phyloP scores from a whole-genome alignment of 2,797 vertebrate genomes.

The Neomorphus geoffroyi region DNA sequence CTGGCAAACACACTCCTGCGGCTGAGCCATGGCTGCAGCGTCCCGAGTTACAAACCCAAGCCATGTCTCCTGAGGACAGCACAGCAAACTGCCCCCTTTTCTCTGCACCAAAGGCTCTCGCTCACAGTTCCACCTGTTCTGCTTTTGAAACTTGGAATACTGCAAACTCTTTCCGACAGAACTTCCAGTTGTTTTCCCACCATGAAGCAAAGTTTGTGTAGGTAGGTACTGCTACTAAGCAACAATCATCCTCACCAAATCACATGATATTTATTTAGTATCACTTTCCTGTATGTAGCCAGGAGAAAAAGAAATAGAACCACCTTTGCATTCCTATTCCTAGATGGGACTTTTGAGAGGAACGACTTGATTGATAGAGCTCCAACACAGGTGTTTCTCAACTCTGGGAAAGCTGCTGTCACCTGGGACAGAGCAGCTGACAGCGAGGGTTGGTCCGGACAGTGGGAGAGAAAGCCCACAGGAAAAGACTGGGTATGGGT shows the following conservation, averaged over 20 bases:
- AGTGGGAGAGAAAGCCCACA: not conserved
- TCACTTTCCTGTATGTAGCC: not conserved
- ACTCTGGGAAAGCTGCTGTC: not conserved
- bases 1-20: accelerated
- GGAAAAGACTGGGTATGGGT: not conserved
- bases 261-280: not conserved
- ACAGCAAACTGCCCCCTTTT: not conserved
- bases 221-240: not conserved
- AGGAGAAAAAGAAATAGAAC: not conserved
- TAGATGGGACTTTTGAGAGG: not conserved
- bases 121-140: not conserved
- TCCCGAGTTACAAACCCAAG: not conserved
- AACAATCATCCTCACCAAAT: not conserved
- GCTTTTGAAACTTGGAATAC: not conserved
- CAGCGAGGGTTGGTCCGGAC: not conserved
- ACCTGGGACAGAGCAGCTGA: not conserved
- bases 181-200: not conserved
- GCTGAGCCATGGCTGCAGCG: not conserved
- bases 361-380: not conserved
- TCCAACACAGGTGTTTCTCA: not conserved
- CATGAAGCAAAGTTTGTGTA: not conserved
- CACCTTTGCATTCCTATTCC: not conserved
- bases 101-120: not conserved
- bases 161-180: not conserved
- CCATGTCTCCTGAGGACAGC: accelerated